Evolutionary conservation across 2,888 invertebrate species (phyloP), one percentile per base, ranked within the genome.

Genomic region (Mimumesa dahlbomi): DNA sequence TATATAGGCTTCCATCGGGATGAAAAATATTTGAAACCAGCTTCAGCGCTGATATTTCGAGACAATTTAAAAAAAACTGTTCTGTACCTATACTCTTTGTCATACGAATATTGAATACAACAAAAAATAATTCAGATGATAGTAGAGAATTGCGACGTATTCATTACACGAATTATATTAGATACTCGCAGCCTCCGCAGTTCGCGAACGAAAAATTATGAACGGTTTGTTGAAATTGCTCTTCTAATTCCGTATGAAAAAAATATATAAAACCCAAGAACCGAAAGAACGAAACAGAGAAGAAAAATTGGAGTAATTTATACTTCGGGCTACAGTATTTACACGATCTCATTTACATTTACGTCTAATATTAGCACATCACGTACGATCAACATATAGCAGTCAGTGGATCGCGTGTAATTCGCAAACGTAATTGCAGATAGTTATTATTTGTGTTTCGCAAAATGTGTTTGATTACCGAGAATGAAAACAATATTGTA

Each of bases 321-420:
- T 66, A 74, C 71, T 81, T 81, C 57, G 70, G 72, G 73, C 70
- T 73, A 75, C 79, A 80, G 80, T 80, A 80, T 80, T 81, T 71
- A 72, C 52, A 79, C 73, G 82, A 81, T 79, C 79, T 82, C 79
- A 79, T 74, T 76, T 74, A 72, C 48, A 73, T 75, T 75, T 78
- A 79, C 48, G 73, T 70, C 46, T 79, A 77, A 77, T 78, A 53
- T 63, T 77, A 78, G 49, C 64, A 58, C 69, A 62, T 57, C 58
- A 66, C 48, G 21, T 50, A 49, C 38, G 50, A 54, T 65, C 59
- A 62, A 31, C 34, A 66, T 62, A n/a, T n/a, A 64, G 31, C 67
- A 67, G 59, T 72, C 54, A 46, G 48, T 61, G 50, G 42, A 36
- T 66, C 50, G 66, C 61, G 62, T 67, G 50, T 29, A 54, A 29